Evolutionary conservation across 1,140 invertebrate genomes (phyloP).

Genomic region (Acromyrmex charruanus): DNA sequence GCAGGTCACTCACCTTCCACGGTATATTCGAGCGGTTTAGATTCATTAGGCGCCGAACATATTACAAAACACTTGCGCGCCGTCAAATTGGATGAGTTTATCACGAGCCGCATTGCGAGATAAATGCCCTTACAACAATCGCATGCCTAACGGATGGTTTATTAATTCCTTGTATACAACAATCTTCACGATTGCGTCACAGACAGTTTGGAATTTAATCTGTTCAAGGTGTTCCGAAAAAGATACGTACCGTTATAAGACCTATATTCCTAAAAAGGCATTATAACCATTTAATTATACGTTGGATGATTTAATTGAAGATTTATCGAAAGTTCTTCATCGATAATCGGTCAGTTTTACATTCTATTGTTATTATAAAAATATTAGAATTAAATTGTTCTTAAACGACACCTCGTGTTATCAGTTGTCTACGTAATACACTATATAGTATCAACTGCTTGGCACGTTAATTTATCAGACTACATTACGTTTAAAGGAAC

Average conservation of each 20-base stretch:
- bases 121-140: conserved; percentile 44
- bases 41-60: conserved; percentile 60
- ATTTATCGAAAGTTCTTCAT: background rate
- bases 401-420: background rate
- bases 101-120: conserved; percentile 15
- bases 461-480: conserved; percentile 11
- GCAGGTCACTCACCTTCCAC: conserved; percentile 71
- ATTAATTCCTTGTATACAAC: conserved; percentile 42
- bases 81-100: conserved; percentile 35
- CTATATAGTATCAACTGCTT: background rate
- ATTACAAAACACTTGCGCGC: conserved; percentile 14
- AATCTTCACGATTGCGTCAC: conserved; percentile 4
- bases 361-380: background rate
- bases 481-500: background rate
- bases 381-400: background rate
- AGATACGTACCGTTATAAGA: conserved; percentile 23
- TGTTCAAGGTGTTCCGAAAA: conserved; percentile 33
- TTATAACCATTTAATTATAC: conserved; percentile 7
- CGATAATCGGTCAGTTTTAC: background rate
- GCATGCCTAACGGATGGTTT: conserved; percentile 29
- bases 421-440: background rate
- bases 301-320: background rate
- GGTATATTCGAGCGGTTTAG: conserved; percentile 68
- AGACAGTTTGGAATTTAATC: conserved; percentile 42
- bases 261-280: conserved; percentile 39